Percentiles rank a stretch among this genome's conserved stretches.
These are phyloP conservation scores for Myotis vivesi DNA, from an alignment of 2,797 vertebrate species.

Conservation along the genomic window DNA sequence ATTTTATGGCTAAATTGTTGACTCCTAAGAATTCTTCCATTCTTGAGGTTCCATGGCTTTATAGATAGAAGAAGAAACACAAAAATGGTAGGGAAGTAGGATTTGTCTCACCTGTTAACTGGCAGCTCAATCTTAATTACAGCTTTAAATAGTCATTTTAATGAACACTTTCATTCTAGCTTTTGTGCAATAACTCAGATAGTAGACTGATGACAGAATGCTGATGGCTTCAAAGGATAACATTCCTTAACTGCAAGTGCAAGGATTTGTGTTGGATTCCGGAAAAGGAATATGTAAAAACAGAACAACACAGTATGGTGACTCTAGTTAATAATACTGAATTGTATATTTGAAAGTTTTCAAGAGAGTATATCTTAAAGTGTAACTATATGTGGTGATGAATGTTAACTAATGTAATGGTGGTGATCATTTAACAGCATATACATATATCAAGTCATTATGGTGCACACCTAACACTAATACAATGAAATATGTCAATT, in stretches of 20 bases:
- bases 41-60: not conserved
- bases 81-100: not conserved
- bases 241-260: not conserved
- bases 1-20: not conserved
- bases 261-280: not conserved
- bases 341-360: not conserved
- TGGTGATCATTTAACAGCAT: not conserved
- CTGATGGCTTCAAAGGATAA: not conserved
- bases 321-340: not conserved
- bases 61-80: not conserved
- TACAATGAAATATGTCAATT: not conserved
- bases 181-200: not conserved
- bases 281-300: not conserved
- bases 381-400: not conserved
- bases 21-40: not conserved
- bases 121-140: not conserved
- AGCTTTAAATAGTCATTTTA: conserved; percentile 27
- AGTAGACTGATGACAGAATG: not conserved
- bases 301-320: not conserved
- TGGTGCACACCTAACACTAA: not conserved
- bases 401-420: not conserved
- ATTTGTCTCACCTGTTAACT: not conserved
- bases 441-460: not conserved
- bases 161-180: not conserved
- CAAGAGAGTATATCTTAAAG: too few species aligned